phyloP scores from a whole-genome alignment of 2,113 vertebrate species.

The Beaufortia kweichowensis region DNA sequence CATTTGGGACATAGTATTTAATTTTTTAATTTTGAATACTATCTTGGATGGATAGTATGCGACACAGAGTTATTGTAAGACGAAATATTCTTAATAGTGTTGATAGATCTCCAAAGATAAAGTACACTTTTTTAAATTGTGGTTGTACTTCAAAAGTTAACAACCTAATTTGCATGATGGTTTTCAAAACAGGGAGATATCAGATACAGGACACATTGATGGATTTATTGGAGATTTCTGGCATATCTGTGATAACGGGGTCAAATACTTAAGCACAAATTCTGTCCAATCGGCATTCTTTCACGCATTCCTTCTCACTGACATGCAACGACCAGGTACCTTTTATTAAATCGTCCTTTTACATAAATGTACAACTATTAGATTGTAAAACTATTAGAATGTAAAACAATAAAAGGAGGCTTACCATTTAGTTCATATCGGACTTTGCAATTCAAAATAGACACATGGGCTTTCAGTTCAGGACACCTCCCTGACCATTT shows the following conservation, averaged over 20 bases:
- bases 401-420: neutral
- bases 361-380: constrained; percentile 1
- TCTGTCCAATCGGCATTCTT: constrained; percentile 8
- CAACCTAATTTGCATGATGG: neutral
- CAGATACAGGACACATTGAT: constrained; percentile 33
- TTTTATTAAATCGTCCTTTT: constrained; percentile 21
- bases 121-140: neutral
- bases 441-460: constrained; percentile 11
- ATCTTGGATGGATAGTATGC: too few species aligned
- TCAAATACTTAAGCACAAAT: constrained; percentile 29
- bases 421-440: neutral
- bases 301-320: constrained; percentile 8
- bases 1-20: too few species aligned
- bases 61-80: too few species aligned
- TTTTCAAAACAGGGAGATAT: neutral
- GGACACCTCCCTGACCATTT: neutral
- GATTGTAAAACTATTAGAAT: constrained; percentile 6
- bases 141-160: neutral
- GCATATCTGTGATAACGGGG: constrained; percentile 23
- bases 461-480: neutral
- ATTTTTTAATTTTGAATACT: too few species aligned
- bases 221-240: constrained; percentile 36
- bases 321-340: constrained; percentile 28
- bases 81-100: too few species aligned
- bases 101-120: too few species aligned